These are phyloP conservation scores for Polydrusus pterygomalis DNA, from an alignment of 2,888 invertebrate genomes.

Conservation along the genomic window DNA sequence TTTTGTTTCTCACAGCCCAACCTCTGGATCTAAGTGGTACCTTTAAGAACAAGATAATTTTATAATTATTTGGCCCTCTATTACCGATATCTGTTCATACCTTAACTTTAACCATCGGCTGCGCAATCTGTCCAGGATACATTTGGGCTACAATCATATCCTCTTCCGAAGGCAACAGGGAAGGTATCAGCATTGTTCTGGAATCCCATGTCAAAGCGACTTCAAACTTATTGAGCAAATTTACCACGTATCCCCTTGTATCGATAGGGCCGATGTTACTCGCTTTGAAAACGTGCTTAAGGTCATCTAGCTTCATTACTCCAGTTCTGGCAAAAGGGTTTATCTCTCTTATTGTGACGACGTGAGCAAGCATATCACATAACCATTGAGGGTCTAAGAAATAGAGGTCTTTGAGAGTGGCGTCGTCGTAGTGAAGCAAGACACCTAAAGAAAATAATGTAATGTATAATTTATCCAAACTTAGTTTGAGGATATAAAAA, in stretches of 20 bases:
- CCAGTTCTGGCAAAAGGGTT: constrained; percentile 95
- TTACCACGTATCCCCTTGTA: constrained; percentile 88
- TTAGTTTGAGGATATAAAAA: no score
- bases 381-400: constrained; percentile 99
- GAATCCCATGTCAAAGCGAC: constrained; percentile 97
- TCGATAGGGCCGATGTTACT: constrained; percentile 83
- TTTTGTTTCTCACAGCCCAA: constrained; percentile 79
- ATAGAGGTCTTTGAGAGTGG: constrained; percentile 94
- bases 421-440: constrained; percentile 94
- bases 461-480: constrained; percentile 4
- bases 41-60: constrained; percentile 35
- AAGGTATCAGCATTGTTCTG: constrained; percentile 91
- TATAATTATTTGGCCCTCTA: neutral
- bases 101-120: constrained; percentile 72
- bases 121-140: constrained; percentile 68
- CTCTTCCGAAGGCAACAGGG: constrained; percentile 89
- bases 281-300: constrained; percentile 94
- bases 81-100: constrained; percentile 24
- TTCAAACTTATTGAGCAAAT: constrained; percentile 96
- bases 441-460: constrained; percentile 78
- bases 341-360: constrained; percentile 97
- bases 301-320: constrained; percentile 94
- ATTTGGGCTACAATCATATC: constrained; percentile 74
- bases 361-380: constrained; percentile 97
- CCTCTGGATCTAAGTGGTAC: constrained; percentile 80